phyloP scores from a whole-genome alignment of 2,797 vertebrate genomes.

The Pseudocheirus occidentalis region DNA sequence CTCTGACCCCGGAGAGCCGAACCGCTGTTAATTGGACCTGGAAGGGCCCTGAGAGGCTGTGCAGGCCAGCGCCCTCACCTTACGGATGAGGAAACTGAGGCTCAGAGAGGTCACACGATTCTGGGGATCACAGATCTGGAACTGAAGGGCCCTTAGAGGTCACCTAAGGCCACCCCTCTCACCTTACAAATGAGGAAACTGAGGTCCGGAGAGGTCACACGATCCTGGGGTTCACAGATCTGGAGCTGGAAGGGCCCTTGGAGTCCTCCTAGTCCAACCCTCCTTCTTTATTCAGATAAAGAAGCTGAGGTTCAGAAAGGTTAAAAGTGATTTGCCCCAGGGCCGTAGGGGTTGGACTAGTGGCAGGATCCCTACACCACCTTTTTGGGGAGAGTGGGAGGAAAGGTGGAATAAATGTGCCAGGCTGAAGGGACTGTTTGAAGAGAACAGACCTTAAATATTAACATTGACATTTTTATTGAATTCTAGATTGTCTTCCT shows the following conservation, averaged over 20 bases:
- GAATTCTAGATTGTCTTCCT: background rate
- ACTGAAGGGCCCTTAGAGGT: background rate
- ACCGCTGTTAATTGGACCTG: background rate
- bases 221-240: no score
- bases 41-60: background rate
- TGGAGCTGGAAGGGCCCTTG: background rate
- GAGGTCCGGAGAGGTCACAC: no score
- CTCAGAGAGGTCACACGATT: no score
- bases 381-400: background rate
- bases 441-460: background rate
- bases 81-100: no score
- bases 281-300: background rate
- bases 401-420: background rate
- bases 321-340: background rate
- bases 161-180: no score
- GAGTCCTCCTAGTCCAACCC: background rate
- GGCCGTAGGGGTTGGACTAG: background rate
- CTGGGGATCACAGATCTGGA: no score
- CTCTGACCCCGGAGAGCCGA: background rate
- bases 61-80: no score
- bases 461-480: background rate
- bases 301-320: background rate
- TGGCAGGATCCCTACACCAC: background rate
- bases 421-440: background rate
- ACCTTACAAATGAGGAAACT: no score